These are phyloP conservation scores for Sciurus vulgaris DNA, from an alignment of 2,797 vertebrate species.

Conservation along the genomic window DNA sequence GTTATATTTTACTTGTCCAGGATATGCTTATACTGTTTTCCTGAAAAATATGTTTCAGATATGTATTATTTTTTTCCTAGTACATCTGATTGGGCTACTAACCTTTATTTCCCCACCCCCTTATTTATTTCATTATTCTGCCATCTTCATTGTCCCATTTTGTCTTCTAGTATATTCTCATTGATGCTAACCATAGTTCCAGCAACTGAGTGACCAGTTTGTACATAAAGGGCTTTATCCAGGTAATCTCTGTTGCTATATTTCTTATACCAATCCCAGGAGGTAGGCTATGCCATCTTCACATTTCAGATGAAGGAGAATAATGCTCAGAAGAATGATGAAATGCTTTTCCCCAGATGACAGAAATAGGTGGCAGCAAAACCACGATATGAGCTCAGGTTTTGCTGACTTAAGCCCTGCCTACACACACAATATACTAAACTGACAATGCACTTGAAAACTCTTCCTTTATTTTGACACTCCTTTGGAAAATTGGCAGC, in stretches of 20 bases:
- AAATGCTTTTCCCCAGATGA: not conserved
- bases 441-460: not conserved
- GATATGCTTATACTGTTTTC: not conserved
- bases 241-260: not conserved
- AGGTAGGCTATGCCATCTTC: not conserved
- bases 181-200: not conserved
- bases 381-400: not conserved
- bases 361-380: not conserved
- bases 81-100: not conserved
- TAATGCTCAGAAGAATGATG: not conserved
- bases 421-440: not conserved
- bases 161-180: not conserved
- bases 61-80: not conserved
- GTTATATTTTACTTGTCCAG: not conserved
- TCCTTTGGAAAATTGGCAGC: not conserved
- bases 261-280: not conserved
- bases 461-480: not conserved
- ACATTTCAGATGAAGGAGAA: not conserved
- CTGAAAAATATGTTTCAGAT: conserved; percentile 16
- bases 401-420: not conserved
- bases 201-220: not conserved
- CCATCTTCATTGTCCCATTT: not conserved
- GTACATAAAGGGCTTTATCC: not conserved
- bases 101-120: not conserved
- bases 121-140: conserved; percentile 11